Percentiles rank a stretch among this genome's conserved stretches.
Evolutionary conservation across 2,113 vertebrate genomes (phyloP).

Genomic region (Perccottus glenii): DNA sequence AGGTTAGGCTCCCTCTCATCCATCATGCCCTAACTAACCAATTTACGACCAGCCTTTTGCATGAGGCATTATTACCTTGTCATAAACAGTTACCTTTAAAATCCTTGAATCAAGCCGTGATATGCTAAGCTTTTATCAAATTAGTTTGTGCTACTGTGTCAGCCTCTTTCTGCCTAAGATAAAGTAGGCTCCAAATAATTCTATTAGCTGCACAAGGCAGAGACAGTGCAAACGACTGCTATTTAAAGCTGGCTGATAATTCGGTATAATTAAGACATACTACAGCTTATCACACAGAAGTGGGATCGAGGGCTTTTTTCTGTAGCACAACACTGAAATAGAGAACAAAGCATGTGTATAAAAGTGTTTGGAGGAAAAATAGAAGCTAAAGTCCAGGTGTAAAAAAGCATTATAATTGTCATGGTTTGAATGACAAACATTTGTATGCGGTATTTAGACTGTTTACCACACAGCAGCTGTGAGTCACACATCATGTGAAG

Average conservation of each 20-base stretch:
- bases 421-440: no score
- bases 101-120: slow-evolving; percentile 85
- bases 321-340: slow-evolving; percentile 50
- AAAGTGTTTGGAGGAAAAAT: slow-evolving; percentile 9
- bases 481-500: slow-evolving; percentile 48
- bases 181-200: slow-evolving; percentile 91
- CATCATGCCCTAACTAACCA: slow-evolving; percentile 99
- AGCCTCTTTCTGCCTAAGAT: slow-evolving; percentile 95
- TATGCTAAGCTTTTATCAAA: slow-evolving; percentile 97
- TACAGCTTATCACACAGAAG: slow-evolving; percentile 53
- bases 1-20: slow-evolving; percentile 92
- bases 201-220: slow-evolving; percentile 81
- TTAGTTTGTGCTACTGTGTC: slow-evolving; percentile 95
- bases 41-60: slow-evolving; percentile 95
- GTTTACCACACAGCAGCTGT: slow-evolving; percentile 52
- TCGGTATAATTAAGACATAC: slow-evolving; percentile 80
- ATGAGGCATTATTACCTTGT: slow-evolving; percentile 98
- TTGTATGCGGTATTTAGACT: background rate
- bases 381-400: background rate
- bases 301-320: slow-evolving; percentile 55
- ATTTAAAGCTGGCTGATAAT: slow-evolving; percentile 81
- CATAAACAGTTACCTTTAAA: slow-evolving; percentile 98
- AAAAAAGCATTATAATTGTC: no score
- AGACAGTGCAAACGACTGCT: slow-evolving; percentile 77
- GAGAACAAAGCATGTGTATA: slow-evolving; percentile 11